These are phyloP conservation scores for Gibbula magus DNA, from an alignment of 2,888 invertebrate genomes.

Conservation along the genomic window DNA sequence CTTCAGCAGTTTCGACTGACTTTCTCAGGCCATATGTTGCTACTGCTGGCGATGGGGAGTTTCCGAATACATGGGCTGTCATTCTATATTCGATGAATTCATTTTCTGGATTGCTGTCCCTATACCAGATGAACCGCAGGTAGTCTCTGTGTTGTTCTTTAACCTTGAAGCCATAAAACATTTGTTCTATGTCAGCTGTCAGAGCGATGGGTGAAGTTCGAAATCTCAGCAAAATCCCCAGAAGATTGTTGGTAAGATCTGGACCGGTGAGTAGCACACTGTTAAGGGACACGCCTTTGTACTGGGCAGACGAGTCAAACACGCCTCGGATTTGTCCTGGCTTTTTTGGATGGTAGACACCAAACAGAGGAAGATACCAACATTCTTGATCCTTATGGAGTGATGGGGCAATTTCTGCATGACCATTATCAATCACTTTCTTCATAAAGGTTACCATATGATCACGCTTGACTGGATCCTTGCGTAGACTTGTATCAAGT, in stretches of 20 bases:
- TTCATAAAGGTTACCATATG: constrained; percentile 34
- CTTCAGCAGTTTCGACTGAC: constrained; percentile 27
- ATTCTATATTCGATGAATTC: constrained; percentile 43
- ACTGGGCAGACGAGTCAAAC: no score
- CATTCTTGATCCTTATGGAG: neutral
- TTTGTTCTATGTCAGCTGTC: constrained; percentile 43
- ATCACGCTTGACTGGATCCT: constrained; percentile 14
- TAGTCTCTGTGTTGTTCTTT: constrained; percentile 38
- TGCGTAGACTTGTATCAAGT: constrained; percentile 20
- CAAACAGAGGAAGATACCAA: constrained; percentile 44
- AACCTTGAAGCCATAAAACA: constrained; percentile 44
- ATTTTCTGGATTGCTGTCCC: constrained; percentile 36
- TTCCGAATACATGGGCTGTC: constrained; percentile 49
- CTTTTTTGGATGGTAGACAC: constrained; percentile 40
- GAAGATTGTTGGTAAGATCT: constrained; percentile 42
- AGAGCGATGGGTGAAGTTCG: constrained; percentile 34
- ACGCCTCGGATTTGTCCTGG: no score
- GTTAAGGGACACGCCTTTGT: constrained; percentile 36
- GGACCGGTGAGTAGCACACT: constrained; percentile 35
- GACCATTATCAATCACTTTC: constrained; percentile 28
- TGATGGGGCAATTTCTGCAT: constrained; percentile 41
- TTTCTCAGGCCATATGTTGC: constrained; percentile 40
- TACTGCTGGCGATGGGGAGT: constrained; percentile 46
- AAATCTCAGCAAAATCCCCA: constrained; percentile 44
- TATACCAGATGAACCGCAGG: constrained; percentile 46